phyloP scores from a whole-genome alignment of 2,888 invertebrate species.

The Drosophila engyochracea region DNA sequence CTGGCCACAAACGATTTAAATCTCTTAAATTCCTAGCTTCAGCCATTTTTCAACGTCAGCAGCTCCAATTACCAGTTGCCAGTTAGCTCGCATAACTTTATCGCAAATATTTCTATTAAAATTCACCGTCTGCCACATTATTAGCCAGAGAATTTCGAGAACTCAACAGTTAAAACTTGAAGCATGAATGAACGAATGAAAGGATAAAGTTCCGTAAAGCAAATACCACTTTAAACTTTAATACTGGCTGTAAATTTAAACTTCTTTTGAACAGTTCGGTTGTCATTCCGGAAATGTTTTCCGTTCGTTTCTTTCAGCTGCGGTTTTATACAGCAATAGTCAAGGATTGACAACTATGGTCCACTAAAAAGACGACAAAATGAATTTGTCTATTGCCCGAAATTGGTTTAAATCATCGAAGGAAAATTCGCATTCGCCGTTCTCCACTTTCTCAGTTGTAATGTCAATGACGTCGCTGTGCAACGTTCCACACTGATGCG shows the following conservation, averaged over 20 bases:
- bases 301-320: slow-evolving; percentile 4
- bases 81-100: slow-evolving; percentile 39
- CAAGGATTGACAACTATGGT: slow-evolving; percentile 6
- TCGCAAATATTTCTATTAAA: slow-evolving; percentile 53
- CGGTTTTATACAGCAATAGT: slow-evolving; percentile 27
- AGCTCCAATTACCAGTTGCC: slow-evolving; percentile 29
- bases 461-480: slow-evolving; percentile 60
- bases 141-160: slow-evolving; percentile 35
- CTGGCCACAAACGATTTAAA: slow-evolving; percentile 22
- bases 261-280: slow-evolving; percentile 9
- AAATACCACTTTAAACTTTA: slow-evolving; percentile 19
- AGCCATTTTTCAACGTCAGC: slow-evolving; percentile 45
- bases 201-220: neutral
- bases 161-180: neutral
- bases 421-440: slow-evolving; percentile 2
- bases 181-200: neutral
- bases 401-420: slow-evolving; percentile 57
- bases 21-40: slow-evolving; percentile 30
- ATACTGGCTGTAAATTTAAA: slow-evolving; percentile 14
- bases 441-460: slow-evolving; percentile 22
- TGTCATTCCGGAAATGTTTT: slow-evolving; percentile 6
- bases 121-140: slow-evolving; percentile 48
- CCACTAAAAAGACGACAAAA: slow-evolving; percentile 32
- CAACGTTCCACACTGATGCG: slow-evolving; percentile 70
- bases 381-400: slow-evolving; percentile 42